phyloP scores from a whole-genome alignment of 2,113 vertebrate genomes.

The Hirundichthys speculiger region DNA sequence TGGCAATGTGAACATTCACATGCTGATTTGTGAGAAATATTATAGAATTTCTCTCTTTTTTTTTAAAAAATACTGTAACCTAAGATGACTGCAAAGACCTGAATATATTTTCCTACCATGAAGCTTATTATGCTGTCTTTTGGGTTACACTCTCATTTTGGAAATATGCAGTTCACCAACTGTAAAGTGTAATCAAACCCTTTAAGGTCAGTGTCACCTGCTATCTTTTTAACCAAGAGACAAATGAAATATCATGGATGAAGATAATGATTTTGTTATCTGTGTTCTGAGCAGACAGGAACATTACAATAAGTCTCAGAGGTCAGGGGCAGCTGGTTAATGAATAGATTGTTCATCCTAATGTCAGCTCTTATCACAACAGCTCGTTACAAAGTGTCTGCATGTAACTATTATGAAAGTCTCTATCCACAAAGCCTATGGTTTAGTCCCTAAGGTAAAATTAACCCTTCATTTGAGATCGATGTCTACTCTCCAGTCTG shows the following conservation, averaged over 20 bases:
- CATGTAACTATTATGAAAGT: slow-evolving; percentile 49
- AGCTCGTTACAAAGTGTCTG: slow-evolving; percentile 28
- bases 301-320: slow-evolving; percentile 49
- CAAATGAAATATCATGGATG: slow-evolving; percentile 47
- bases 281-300: slow-evolving; percentile 38
- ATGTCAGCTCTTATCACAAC: slow-evolving; percentile 63
- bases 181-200: slow-evolving; percentile 42
- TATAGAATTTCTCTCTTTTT: slow-evolving; percentile 43
- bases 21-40: slow-evolving; percentile 37
- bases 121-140: slow-evolving; percentile 25
- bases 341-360: slow-evolving; percentile 57
- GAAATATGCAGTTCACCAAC: slow-evolving; percentile 31
- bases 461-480: slow-evolving; percentile 63
- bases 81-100: slow-evolving; percentile 22
- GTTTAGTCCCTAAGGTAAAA: slow-evolving; percentile 65
- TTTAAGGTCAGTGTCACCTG: slow-evolving; percentile 39
- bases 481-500: slow-evolving; percentile 30
- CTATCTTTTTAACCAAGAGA: slow-evolving; percentile 50
- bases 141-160: slow-evolving; percentile 21
- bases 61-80: background rate
- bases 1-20: slow-evolving; percentile 61
- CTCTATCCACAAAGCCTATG: slow-evolving; percentile 24
- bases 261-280: slow-evolving; percentile 52
- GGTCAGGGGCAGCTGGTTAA: slow-evolving; percentile 56
- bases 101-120: slow-evolving; percentile 45